Evolutionary conservation across 2,113 vertebrate genomes (phyloP).

Genomic region (Misgurnus anguillicaudatus): DNA sequence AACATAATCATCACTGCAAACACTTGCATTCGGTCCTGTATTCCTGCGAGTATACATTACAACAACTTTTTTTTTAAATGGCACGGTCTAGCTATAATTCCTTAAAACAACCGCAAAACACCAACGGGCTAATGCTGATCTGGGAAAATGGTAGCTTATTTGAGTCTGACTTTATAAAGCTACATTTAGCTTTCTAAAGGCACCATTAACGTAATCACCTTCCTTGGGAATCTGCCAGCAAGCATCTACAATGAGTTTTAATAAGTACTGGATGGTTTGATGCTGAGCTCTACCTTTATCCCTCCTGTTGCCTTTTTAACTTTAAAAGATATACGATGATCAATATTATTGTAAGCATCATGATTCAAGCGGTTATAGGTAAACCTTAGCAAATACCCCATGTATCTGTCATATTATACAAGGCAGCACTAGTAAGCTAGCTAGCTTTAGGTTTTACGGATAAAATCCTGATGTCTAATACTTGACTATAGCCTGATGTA

Average conservation of each 20-base stretch:
- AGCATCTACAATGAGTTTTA: constrained; percentile 38
- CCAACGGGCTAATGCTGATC: neutral
- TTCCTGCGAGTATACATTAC: neutral
- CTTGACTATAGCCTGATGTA: constrained; percentile 13
- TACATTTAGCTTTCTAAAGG: neutral
- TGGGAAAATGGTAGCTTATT: neutral
- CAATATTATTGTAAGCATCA: neutral
- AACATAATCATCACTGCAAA: neutral
- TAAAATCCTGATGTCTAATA: neutral
- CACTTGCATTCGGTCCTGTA: neutral
- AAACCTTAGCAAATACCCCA: neutral
- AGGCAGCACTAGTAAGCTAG: neutral
- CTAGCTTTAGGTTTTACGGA: neutral
- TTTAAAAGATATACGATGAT: constrained; percentile 1
- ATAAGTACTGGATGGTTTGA: constrained; percentile 31
- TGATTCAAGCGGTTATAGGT: neutral
- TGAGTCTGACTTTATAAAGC: neutral
- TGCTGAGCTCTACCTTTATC: constrained; percentile 27
- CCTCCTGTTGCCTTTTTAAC: constrained; percentile 15
- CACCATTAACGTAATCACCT: constrained; percentile 42
- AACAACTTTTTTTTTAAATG: neutral
- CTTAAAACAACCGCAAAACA: neutral
- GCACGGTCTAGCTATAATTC: neutral
- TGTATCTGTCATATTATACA: neutral
- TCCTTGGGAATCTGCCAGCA: constrained; percentile 29